Conservation (phyloP, 2,113 vertebrate genomes). For the Pygoscelis adeliae region DNA sequence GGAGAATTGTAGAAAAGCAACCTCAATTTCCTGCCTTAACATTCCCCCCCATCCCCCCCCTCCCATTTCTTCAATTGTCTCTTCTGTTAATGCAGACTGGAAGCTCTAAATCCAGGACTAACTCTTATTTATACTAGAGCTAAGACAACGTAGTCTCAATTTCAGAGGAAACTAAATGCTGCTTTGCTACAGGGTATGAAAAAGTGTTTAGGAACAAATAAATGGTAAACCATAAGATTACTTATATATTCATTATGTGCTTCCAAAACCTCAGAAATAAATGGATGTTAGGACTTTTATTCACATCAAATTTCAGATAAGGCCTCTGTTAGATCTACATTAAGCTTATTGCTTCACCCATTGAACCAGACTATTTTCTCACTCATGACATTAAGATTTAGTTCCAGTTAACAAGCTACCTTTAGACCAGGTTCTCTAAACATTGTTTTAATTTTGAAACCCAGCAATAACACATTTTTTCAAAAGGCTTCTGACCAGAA, state of each 20-base stretch:
- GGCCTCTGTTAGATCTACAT: not conserved
- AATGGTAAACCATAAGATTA: not conserved
- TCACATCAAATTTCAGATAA: not conserved
- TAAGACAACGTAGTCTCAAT: not conserved
- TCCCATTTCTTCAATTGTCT: not conserved
- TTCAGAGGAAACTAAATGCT: not conserved
- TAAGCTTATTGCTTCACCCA: not conserved
- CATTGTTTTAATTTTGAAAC: not conserved
- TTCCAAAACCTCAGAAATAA: not conserved
- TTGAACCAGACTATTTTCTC: not conserved
- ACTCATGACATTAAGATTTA: not conserved
- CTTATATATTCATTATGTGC: not conserved
- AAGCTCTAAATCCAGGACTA: not conserved
- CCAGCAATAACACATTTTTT: not conserved
- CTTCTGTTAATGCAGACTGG: not conserved
- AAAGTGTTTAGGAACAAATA: not conserved
- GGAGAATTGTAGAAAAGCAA: not conserved
- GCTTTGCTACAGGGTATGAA: not conserved
- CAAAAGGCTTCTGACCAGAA: not conserved
- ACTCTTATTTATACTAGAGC: not conserved
- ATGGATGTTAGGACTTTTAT: not conserved
- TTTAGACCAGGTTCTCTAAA: not conserved
- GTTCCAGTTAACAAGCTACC: not conserved
- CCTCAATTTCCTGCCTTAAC: not conserved
- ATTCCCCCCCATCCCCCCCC: fast-evolving